A percentile compares a stretch with the other conserved stretches of the same genome.
These are phyloP conservation scores for Ceratina australensis DNA, from an alignment of 1,140 invertebrate genomes.

Conservation along the genomic window DNA sequence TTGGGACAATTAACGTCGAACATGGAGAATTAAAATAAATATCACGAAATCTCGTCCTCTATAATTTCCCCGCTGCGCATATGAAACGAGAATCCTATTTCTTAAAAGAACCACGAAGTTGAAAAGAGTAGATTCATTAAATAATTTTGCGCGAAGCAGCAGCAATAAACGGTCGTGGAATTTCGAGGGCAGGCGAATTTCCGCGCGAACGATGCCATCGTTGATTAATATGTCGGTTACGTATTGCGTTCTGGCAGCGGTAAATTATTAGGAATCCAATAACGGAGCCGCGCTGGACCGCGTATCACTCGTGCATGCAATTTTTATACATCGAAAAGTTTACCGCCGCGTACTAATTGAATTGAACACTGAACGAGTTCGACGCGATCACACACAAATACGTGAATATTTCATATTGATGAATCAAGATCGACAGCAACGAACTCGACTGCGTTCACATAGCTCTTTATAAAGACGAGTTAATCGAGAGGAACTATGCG, in stretches of 20 bases:
- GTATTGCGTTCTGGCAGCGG: not conserved
- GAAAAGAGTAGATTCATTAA: no score
- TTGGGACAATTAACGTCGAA: constrained; percentile 9
- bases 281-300: not conserved
- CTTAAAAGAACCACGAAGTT: not conserved
- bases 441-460: not conserved
- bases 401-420: no score
- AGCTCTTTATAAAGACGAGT: not conserved
- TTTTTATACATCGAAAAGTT: not conserved
- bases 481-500: not conserved
- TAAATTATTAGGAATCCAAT: not conserved
- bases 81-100: no score
- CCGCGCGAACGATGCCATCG: not conserved
- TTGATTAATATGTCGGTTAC: constrained; percentile 7
- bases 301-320: not conserved
- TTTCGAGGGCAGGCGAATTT: not conserved
- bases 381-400: no score
- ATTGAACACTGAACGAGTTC: not conserved
- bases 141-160: not conserved
- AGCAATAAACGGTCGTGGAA: not conserved
- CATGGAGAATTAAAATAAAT: not conserved
- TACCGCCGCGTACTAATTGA: not conserved
- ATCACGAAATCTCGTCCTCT: not conserved
- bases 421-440: no score
- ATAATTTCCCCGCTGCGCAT: no score